Percentiles rank a stretch among this genome's conserved stretches.
phyloP scores from a whole-genome alignment of 1,140 invertebrate genomes.

The Adoxophyes honmai region DNA sequence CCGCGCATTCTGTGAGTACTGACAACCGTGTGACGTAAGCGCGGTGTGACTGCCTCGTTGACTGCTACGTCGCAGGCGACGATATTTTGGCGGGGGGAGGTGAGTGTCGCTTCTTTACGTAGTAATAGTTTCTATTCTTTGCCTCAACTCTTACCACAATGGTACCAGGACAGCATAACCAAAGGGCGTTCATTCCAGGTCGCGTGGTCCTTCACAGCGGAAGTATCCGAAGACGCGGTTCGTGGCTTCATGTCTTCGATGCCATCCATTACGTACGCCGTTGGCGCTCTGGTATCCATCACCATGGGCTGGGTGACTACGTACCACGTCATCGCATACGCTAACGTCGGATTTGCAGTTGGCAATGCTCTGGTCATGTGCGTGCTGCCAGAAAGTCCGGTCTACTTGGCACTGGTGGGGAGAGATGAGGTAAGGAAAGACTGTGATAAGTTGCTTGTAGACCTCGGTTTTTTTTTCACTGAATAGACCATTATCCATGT shows the following conservation, averaged over 20 bases:
- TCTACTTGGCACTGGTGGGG: slow-evolving; percentile 41
- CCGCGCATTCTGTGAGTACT: no score
- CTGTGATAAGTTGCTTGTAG: no score
- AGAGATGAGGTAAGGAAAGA: slow-evolving; percentile 44
- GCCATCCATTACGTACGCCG: not conserved
- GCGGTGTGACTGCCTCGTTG: no score
- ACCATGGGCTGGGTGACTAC: not conserved
- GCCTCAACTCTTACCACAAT: no score
- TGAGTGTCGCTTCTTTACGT: no score
- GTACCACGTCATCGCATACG: slow-evolving; percentile 5
- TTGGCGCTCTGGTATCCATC: not conserved
- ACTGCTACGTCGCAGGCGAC: no score
- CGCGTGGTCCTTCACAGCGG: slow-evolving; percentile 3
- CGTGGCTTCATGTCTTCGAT: slow-evolving; percentile 3
- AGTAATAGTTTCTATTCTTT: no score
- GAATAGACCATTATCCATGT: no score
- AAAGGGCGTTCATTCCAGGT: not conserved
- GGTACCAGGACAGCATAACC: no score
- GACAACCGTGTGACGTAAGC: no score
- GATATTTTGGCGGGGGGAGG: no score
- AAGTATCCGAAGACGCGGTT: slow-evolving; percentile 1
- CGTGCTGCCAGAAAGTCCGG: slow-evolving; percentile 42
- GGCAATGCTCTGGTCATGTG: slow-evolving; percentile 19
- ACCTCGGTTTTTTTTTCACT: no score
- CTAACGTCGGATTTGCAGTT: not conserved